Evolutionary conservation across 2,888 invertebrate species (phyloP), one percentile per base, ranked within the genome.

Genomic region (Habroteleia sp.): DNA sequence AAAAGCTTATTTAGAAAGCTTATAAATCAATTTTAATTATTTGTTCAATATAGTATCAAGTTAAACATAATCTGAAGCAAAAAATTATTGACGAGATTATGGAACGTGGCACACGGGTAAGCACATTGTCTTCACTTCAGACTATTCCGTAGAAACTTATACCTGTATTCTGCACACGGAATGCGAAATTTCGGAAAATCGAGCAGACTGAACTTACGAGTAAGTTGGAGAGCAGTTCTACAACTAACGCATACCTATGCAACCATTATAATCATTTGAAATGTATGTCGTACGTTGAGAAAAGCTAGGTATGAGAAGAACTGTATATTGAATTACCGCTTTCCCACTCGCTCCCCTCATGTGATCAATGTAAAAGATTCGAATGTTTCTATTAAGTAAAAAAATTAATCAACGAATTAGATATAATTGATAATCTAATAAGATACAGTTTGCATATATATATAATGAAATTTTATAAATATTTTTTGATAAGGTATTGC

Each of bases 101-200:
- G 58, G 56, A 48, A 56, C 58, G 37, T 63, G 33, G 63, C 52
- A 52, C 69, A 27, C 63, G 63, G 13, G 37, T 50, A 58, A 69
- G 69, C 63, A 46, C 63, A 68, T 69, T 74, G 63, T 69, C 74
- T 74, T 74, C 65, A 16, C 37, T 44, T 25, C 62, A 4, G 52
- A 50, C 52, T 65, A 44, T 54, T 75, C 66, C 48, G 44, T 48
- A 44, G 71, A 75, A 78, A 75, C 71, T 78, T 77, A 62, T 50
- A 79, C 68, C 68, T 66, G 58, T 69, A 58, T 63, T 69, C 58
- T 77, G 81, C 78, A 79, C 76, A 77, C 76, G 79, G 81, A 81
- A 82, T 82, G 78, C 79, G 78, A 82, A 82, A 80, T 82, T 82
- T 80, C 63, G 74, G 77, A 75, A 77, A 78, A 77, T 80, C 79